Evolutionary conservation across 2,797 vertebrate genomes (phyloP).

Genomic region (Perdix hodgsoniae): DNA sequence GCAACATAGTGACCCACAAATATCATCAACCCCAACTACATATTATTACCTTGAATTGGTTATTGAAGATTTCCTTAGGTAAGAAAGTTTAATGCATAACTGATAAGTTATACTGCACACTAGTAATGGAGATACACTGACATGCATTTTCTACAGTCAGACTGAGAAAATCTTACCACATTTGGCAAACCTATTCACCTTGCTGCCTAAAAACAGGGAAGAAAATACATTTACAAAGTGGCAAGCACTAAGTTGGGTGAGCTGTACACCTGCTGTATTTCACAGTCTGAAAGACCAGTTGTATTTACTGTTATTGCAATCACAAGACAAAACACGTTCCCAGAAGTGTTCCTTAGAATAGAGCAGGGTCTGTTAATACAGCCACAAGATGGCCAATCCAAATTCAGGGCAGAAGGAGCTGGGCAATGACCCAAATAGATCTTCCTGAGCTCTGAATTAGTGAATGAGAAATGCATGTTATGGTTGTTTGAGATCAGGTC

Average conservation of each 20-base stretch:
- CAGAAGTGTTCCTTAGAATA: not conserved
- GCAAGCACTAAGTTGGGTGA: not conserved
- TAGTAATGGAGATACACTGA: not conserved
- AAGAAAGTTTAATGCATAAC: not conserved
- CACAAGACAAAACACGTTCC: conserved; percentile 9
- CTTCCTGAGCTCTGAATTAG: conserved; percentile 28
- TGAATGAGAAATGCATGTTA: not conserved
- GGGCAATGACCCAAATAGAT: conserved; percentile 27
- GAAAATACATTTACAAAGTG: conserved; percentile 18
- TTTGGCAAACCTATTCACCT: not conserved
- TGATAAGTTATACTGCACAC: not conserved
- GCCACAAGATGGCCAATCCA: conserved; percentile 18
- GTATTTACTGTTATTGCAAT: conserved; percentile 26
- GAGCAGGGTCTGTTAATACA: conserved; percentile 13
- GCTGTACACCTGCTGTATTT: not conserved
- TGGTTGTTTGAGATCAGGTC: not conserved
- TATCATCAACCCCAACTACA: not conserved
- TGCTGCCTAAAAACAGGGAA: conserved; percentile 1
- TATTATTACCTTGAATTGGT: not conserved
- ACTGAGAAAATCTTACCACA: not conserved
- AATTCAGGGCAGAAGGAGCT: conserved; percentile 26
- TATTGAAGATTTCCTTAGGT: not conserved
- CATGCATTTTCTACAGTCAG: not conserved
- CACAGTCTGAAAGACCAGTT: not conserved
- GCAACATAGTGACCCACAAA: not conserved